Base-by-base conservation (phyloP, 2,113 vertebrate genomes). In the Hemichromis elongatus region DNA sequence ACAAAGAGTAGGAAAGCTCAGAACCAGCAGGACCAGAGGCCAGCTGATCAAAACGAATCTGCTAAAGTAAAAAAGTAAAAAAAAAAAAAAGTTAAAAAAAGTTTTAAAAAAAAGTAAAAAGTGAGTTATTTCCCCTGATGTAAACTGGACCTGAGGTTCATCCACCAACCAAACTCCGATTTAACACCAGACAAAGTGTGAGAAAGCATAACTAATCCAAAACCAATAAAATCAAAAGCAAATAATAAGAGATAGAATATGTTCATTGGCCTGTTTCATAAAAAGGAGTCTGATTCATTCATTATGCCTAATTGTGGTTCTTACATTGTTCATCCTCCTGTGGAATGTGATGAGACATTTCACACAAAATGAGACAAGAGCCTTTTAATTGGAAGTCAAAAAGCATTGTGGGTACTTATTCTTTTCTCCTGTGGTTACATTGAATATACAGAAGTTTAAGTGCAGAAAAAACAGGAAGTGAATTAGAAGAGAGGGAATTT, bases 251-350 rank as follows among this genome's bases (percentile, higher is more conserved):
- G 82, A 78, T 89, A 73, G 88, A 88, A 86, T 59, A 61, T n/a
- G 55, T 70, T 52, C 50, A 80, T 42, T 81, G 80, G 37, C 77
- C 80, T 89, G 88, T 87, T 75, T 42, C 33, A 19, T 68, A 66
- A 75, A 82, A 86, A 84, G 42, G 80, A 83, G 55, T 61, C 28
- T 18, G 28, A 82, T 89, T 87, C 77, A 82, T 89, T 87, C 77
- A 88, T 90, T 90, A 90, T 92, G 85, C 82, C 90, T 89, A 82
- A 89, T 93, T 92, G 83, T 88, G 80, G 91, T 84, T 66, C 56
- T 82, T 53, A 42, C 57, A 79, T 35, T 7, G 6, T 14, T 85
- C 30, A 45, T 5, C 42, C 88, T 82, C 33, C 45, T 81, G 66
- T 12, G 70, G 85, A 82, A 88, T 81, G 81, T 75, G 61, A 73